Evolutionary conservation across 2,888 invertebrate genomes (phyloP).

Genomic region (Magallana nippona): DNA sequence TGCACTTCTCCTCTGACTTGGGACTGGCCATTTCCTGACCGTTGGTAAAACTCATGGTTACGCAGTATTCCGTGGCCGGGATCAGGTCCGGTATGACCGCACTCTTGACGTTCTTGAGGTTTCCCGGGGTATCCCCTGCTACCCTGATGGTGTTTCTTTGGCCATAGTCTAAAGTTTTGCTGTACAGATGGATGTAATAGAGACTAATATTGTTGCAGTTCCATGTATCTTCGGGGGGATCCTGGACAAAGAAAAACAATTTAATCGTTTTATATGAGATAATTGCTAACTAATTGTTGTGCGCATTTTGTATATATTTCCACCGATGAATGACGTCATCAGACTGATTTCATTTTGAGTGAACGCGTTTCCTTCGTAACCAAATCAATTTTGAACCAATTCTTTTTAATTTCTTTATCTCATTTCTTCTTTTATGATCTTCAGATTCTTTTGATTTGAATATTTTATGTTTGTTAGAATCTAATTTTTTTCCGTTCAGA

Average conservation of each 20-base stretch:
- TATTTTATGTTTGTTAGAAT: too few species aligned
- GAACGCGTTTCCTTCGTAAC: too few species aligned
- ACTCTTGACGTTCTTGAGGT: constrained; percentile 53
- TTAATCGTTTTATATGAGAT: background rate
- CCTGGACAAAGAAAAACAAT: constrained; percentile 56
- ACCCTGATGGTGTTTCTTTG: constrained; percentile 46
- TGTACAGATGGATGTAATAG: constrained; percentile 63
- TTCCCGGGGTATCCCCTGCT: constrained; percentile 54
- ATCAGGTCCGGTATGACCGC: constrained; percentile 65
- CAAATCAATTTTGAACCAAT: too few species aligned
- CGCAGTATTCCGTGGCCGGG: constrained; percentile 71
- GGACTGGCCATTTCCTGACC: constrained; percentile 66
- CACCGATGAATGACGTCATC: too few species aligned
- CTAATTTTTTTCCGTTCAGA: background rate
- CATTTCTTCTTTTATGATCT: background rate
- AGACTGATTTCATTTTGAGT: too few species aligned
- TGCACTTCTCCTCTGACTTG: constrained; percentile 64
- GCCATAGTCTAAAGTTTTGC: constrained; percentile 32
- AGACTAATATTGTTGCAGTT: constrained; percentile 66
- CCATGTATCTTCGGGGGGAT: constrained; percentile 62
- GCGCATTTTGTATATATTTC: background rate
- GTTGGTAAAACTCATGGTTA: constrained; percentile 66
- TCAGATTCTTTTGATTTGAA: background rate
- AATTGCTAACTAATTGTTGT: background rate
- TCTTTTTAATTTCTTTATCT: too few species aligned